Percentiles rank a stretch among this genome's conserved stretches.
Conservation (phyloP, 2,888 invertebrate species). For the Clepsis dumicolana region DNA sequence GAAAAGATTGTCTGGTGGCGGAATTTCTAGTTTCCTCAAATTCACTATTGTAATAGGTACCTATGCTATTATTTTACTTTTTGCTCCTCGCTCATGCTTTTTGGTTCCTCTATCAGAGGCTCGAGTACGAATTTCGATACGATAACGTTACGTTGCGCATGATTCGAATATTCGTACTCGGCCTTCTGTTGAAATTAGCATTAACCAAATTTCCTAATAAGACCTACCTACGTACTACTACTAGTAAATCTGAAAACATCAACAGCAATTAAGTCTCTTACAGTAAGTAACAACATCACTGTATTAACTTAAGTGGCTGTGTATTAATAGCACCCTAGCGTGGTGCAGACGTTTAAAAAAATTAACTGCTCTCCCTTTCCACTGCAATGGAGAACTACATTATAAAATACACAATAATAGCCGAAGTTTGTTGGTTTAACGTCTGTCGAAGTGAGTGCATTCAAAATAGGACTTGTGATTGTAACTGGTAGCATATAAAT, state of each 20-base stretch:
- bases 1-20: too few species aligned
- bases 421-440: conserved; percentile 23
- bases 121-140: too few species aligned
- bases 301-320: conserved; percentile 42
- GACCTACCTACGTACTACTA: too few species aligned
- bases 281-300: conserved; percentile 29
- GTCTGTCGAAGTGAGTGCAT: conserved; percentile 2
- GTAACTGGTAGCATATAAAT: conserved; percentile 12
- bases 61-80: too few species aligned
- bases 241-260: background rate
- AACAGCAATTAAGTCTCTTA: conserved; percentile 17
- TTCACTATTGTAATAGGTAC: too few species aligned
- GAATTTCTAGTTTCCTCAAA: too few species aligned
- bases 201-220: too few species aligned
- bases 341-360: conserved; percentile 31
- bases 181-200: too few species aligned
- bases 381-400: conserved; percentile 15
- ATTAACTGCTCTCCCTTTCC: conserved; percentile 31
- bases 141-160: too few species aligned
- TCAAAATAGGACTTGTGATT: conserved; percentile 6
- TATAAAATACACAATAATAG: conserved; percentile 25
- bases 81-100: too few species aligned
- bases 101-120: too few species aligned
- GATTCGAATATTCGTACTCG: too few species aligned
- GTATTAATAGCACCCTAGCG: conserved; percentile 41